Evolutionary conservation across 1,140 invertebrate genomes (phyloP).

Genomic region (Heterodera carotae): DNA sequence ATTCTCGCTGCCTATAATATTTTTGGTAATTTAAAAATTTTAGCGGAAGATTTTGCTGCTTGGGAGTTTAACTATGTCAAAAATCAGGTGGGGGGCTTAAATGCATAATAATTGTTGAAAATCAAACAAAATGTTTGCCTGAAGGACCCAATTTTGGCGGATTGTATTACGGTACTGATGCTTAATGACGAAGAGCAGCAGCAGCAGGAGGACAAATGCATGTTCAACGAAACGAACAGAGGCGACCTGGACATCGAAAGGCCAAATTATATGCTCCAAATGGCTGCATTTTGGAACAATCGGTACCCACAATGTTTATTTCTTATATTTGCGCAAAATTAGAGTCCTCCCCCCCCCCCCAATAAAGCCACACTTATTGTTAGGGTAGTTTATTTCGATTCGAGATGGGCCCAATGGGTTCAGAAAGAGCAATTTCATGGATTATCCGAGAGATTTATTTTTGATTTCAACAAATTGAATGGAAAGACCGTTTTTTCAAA

Average conservation of each 20-base stretch:
- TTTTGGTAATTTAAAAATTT: constrained; percentile 5
- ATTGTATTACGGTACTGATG: constrained; percentile 40
- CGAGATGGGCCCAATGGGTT: no score
- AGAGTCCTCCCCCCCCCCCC: no score
- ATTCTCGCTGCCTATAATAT: no score
- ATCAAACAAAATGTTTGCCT: not conserved
- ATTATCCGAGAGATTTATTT: no score
- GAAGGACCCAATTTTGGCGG: constrained; percentile 45
- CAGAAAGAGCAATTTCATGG: no score
- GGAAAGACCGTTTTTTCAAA: no score
- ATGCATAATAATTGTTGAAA: not conserved
- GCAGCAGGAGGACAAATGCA: constrained; percentile 36
- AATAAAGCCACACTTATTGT: no score
- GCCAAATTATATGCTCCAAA: constrained; percentile 30
- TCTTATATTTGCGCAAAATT: no score
- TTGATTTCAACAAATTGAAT: no score
- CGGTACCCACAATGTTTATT: no score
- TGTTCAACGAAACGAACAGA: constrained; percentile 39
- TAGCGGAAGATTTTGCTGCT: constrained; percentile 44
- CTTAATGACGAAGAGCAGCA: constrained; percentile 3
- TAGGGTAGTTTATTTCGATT: no score
- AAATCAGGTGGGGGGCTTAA: constrained; percentile 17
- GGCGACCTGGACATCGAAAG: constrained; percentile 38
- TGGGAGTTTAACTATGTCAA: constrained; percentile 56
- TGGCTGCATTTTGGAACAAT: constrained; percentile 42